Percentiles rank a stretch among this genome's conserved stretches.
phyloP scores from a whole-genome alignment of 2,797 vertebrate genomes.

The Fistularia tabacaria region DNA sequence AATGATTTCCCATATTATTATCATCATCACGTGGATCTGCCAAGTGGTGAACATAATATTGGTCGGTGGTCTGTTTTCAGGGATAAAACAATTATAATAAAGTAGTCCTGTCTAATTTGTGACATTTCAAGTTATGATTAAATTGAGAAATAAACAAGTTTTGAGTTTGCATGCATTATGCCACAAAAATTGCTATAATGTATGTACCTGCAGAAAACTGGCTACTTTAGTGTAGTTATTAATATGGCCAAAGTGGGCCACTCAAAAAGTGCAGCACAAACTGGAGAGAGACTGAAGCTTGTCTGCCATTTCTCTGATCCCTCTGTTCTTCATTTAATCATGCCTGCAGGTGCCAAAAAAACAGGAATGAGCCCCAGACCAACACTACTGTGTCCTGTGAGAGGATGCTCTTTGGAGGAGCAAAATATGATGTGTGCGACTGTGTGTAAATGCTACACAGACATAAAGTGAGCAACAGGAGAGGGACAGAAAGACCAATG shows the following conservation, averaged over 20 bases:
- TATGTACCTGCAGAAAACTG: not conserved
- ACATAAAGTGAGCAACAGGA: constrained; percentile 29
- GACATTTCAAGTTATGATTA: too few species aligned
- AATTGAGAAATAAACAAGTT: too few species aligned
- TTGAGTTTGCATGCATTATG: not conserved
- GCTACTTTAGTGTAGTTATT: constrained; percentile 25
- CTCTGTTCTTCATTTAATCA: constrained; percentile 48
- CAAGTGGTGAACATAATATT: too few species aligned
- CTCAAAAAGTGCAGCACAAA: constrained; percentile 18
- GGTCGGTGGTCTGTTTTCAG: too few species aligned
- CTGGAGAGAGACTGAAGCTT: constrained; percentile 25
- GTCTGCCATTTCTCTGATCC: constrained; percentile 32
- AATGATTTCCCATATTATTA: too few species aligned
- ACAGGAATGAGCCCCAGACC: constrained; percentile 35
- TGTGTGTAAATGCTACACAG: not conserved
- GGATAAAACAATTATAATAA: too few species aligned
- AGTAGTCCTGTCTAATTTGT: too few species aligned
- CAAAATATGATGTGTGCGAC: constrained; percentile 11
- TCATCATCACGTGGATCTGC: too few species aligned
- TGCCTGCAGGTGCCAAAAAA: constrained; percentile 33
- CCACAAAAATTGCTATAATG: too few species aligned
- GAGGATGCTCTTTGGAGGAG: constrained; percentile 30
- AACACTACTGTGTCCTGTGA: constrained; percentile 17
- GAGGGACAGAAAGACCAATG: constrained; percentile 8
- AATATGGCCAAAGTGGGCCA: constrained; percentile 52